A percentile compares a stretch with the other conserved stretches of the same genome.
These are phyloP conservation scores for Beris chalybata DNA, from an alignment of 2,888 invertebrate genomes.

Conservation along the genomic window DNA sequence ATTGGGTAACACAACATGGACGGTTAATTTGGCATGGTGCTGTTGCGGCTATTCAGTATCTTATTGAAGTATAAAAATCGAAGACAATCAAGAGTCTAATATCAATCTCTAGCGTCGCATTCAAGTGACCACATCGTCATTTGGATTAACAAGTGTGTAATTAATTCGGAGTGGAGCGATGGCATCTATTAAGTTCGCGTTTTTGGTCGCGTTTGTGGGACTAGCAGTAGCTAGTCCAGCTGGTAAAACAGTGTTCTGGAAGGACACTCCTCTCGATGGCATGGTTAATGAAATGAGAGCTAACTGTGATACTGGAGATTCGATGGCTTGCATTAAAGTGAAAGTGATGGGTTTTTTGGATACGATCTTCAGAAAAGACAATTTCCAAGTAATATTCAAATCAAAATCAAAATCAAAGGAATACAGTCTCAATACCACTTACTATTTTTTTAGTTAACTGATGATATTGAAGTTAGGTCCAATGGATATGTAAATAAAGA, in stretches of 20 bases:
- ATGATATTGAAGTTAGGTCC: slow-evolving; percentile 73
- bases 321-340: slow-evolving; percentile 80
- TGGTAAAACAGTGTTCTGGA: slow-evolving; percentile 67
- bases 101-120: slow-evolving; percentile 53
- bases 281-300: slow-evolving; percentile 76
- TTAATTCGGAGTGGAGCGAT: slow-evolving; percentile 28
- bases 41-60: slow-evolving; percentile 47
- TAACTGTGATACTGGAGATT: slow-evolving; percentile 75
- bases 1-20: background rate
- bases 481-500: slow-evolving; percentile 66
- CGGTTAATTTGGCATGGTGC: background rate
- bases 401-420: background rate
- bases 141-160: background rate
- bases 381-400: slow-evolving; percentile 66
- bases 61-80: slow-evolving; percentile 47
- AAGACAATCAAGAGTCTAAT: slow-evolving; percentile 55
- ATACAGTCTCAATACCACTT: no score
- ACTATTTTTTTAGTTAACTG: slow-evolving; percentile 63
- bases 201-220: slow-evolving; percentile 58
- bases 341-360: slow-evolving; percentile 79
- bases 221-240: slow-evolving; percentile 65
- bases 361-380: slow-evolving; percentile 76
- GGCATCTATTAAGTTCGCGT: slow-evolving; percentile 44
- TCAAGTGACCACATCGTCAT: slow-evolving; percentile 31
- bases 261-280: slow-evolving; percentile 70